Percentiles rank a stretch among this genome's conserved stretches.
Evolutionary conservation across 1,140 invertebrate genomes (phyloP).

Genomic region (Formica selysi): DNA sequence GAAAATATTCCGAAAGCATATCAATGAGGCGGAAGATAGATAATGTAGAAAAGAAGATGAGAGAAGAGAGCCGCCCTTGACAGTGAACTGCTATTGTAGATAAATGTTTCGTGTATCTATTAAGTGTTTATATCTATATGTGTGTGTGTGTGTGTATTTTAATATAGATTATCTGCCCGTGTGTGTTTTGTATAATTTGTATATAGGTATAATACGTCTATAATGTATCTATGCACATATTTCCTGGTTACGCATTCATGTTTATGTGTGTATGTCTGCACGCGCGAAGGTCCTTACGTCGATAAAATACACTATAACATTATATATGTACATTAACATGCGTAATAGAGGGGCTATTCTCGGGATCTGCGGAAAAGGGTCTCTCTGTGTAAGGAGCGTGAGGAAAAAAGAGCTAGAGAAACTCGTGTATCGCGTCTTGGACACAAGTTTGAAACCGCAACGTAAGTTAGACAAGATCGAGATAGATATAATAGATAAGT

Average conservation of each 20-base stretch:
- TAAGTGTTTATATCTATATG: slow-evolving; percentile 17
- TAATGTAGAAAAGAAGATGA: slow-evolving; percentile 59
- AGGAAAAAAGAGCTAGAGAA: slow-evolving; percentile 69
- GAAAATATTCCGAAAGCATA: slow-evolving; percentile 61
- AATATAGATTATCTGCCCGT: slow-evolving; percentile 20
- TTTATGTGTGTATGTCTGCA: slow-evolving; percentile 67
- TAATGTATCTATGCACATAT: slow-evolving; percentile 53
- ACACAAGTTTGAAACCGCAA: slow-evolving; percentile 81
- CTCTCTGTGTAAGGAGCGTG: slow-evolving; percentile 23
- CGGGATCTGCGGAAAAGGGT: slow-evolving; percentile 55
- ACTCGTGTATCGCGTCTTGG: slow-evolving; percentile 74
- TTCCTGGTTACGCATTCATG: slow-evolving; percentile 27
- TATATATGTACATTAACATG: slow-evolving; percentile 86
- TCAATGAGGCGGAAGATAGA: slow-evolving; percentile 39
- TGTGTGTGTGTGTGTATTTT: not conserved
- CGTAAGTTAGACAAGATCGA: slow-evolving; percentile 65
- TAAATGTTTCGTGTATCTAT: slow-evolving; percentile 41
- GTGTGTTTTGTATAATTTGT: slow-evolving; percentile 22
- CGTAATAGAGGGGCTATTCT: slow-evolving; percentile 81
- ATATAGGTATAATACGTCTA: slow-evolving; percentile 49
- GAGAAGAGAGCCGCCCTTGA: slow-evolving; percentile 69
- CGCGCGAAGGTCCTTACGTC: slow-evolving; percentile 81
- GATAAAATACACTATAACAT: slow-evolving; percentile 85
- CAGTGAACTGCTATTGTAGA: slow-evolving; percentile 69
- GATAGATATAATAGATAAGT: slow-evolving; percentile 27